Percentiles rank a stretch among this genome's conserved stretches.
These are phyloP conservation scores for Oncorhynchus nerka DNA, from an alignment of 2,113 vertebrate genomes.

Conservation along the genomic window DNA sequence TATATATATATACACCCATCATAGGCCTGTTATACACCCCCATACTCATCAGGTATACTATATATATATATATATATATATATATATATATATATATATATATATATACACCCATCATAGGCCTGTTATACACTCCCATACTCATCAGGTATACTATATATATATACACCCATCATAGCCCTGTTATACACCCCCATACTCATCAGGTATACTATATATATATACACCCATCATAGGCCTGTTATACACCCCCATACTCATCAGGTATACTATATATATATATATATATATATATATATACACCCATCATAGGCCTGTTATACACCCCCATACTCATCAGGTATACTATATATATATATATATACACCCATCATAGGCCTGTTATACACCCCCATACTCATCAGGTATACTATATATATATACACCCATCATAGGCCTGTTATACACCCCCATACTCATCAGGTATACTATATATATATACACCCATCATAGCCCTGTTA, in stretches of 20 bases:
- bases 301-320: constrained; percentile 69
- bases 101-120: constrained; percentile 14
- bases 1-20: no score
- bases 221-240: constrained; percentile 50
- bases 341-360: constrained; percentile 35
- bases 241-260: constrained; percentile 58
- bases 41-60: no score
- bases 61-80: no score
- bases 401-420: constrained; percentile 37
- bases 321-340: no score
- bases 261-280: constrained; percentile 74
- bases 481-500: no score
- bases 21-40: no score
- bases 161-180: constrained; percentile 31
- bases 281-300: no score
- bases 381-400: constrained; percentile 46
- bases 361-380: constrained; percentile 61
- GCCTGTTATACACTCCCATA: constrained; percentile 88
- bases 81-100: no score
- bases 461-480: no score
- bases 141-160: constrained; percentile 82
- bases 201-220: constrained; percentile 36
- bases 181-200: constrained; percentile 63
- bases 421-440: no score
- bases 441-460: no score